phyloP scores from a whole-genome alignment of 2,888 invertebrate genomes.

The Lithodes maja region DNA sequence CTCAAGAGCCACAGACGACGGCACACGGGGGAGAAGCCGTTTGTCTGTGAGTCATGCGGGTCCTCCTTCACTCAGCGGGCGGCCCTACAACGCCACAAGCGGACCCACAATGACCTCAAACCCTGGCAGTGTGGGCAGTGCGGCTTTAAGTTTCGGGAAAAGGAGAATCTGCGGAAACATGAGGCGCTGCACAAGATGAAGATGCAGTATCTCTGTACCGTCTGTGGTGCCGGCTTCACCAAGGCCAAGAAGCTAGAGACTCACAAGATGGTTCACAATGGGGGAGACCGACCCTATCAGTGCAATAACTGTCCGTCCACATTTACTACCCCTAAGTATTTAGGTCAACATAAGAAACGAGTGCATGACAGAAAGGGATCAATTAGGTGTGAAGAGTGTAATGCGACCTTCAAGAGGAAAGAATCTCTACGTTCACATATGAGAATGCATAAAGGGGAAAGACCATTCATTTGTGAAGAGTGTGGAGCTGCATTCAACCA shows the following conservation, averaged over 20 bases:
- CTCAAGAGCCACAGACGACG: slow-evolving; percentile 53
- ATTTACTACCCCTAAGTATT: slow-evolving; percentile 53
- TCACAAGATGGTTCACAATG: slow-evolving; percentile 62
- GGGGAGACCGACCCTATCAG: slow-evolving; percentile 57
- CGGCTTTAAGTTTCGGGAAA: slow-evolving; percentile 59
- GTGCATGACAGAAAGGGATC: slow-evolving; percentile 57
- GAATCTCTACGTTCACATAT: slow-evolving; percentile 52
- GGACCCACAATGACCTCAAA: slow-evolving; percentile 50
- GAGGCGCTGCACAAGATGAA: slow-evolving; percentile 46
- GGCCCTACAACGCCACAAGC: slow-evolving; percentile 51
- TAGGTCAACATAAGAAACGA: slow-evolving; percentile 57
- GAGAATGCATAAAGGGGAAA: slow-evolving; percentile 55
- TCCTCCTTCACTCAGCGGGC: slow-evolving; percentile 57
- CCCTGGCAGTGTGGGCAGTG: slow-evolving; percentile 59
- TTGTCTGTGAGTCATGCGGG: slow-evolving; percentile 55
- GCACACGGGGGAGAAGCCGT: slow-evolving; percentile 62
- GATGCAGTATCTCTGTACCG: slow-evolving; percentile 40
- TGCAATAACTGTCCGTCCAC: slow-evolving; percentile 60
- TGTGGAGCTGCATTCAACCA: slow-evolving; percentile 61
- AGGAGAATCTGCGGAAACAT: slow-evolving; percentile 57
- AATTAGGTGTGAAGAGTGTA: slow-evolving; percentile 56
- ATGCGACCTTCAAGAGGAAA: slow-evolving; percentile 61
- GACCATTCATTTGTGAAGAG: slow-evolving; percentile 53
- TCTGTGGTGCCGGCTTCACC: slow-evolving; percentile 58
- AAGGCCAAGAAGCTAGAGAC: slow-evolving; percentile 54